Conservation (phyloP, 2,888 invertebrate genomes). For the Drosophila greeni region DNA sequence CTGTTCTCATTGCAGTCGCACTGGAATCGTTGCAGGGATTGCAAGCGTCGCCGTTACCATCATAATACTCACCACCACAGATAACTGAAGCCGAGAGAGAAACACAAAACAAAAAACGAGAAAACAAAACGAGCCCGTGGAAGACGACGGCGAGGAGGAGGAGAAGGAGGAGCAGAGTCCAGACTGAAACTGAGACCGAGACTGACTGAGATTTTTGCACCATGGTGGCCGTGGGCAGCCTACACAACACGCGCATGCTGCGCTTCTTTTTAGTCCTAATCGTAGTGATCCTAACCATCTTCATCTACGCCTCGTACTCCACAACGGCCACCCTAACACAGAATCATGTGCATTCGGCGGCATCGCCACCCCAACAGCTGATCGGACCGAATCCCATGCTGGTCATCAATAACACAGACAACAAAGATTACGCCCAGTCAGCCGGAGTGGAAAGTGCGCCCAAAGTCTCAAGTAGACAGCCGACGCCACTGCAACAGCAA, state of each 20-base stretch:
- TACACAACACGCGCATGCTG: slow-evolving; percentile 79
- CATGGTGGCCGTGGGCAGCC: slow-evolving; percentile 64
- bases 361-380: slow-evolving; percentile 47
- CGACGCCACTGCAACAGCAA: slow-evolving; percentile 10
- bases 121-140: slow-evolving; percentile 18
- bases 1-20: slow-evolving; percentile 50
- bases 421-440: slow-evolving; percentile 34
- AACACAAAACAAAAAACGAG: slow-evolving; percentile 4
- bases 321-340: slow-evolving; percentile 75
- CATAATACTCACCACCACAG: slow-evolving; percentile 10
- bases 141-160: background rate
- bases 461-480: slow-evolving; percentile 13
- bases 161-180: slow-evolving; percentile 16
- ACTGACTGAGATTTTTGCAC: slow-evolving; percentile 20
- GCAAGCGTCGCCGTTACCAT: slow-evolving; percentile 19
- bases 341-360: slow-evolving; percentile 64
- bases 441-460: slow-evolving; percentile 37
- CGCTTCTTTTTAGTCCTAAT: slow-evolving; percentile 79
- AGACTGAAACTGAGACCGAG: slow-evolving; percentile 28
- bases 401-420: slow-evolving; percentile 47
- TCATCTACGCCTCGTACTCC: slow-evolving; percentile 80
- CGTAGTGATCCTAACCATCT: slow-evolving; percentile 79
- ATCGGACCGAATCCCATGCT: slow-evolving; percentile 11
- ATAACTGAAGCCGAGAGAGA: background rate
- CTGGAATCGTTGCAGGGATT: slow-evolving; percentile 22